Base-by-base conservation (phyloP, 2,888 invertebrate genomes). In the Apotomis betuletana region DNA sequence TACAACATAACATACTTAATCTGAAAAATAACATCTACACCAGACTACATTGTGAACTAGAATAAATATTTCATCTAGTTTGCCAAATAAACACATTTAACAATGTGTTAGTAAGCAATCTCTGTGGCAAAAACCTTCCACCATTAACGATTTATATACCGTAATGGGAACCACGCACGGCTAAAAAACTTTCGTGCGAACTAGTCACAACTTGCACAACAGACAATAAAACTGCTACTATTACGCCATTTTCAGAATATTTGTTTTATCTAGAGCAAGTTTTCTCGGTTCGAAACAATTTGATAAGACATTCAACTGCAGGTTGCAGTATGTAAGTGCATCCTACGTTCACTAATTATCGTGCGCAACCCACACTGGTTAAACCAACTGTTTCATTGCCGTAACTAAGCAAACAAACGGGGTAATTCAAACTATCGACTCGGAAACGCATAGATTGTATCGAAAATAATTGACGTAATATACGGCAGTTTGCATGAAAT, bases 401-500 rank as follows among this genome's bases (percentile, higher is more conserved):
- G 67, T 73, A 57, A 67, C 63, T 69, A 67, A 65, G 75, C 79
- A 81, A 81, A 82, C 80, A 81, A 84, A 82, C 78, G 76, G 77
- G 71, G 75, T 74, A 77, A 77, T 81, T 84, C 82, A 80, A 83
- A 86, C 84, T 84, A 85, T 82, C 78, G 80, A 83, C 77, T 77
- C 74, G 77, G 77, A 78, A 82, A 79, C 80, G 74, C 74, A 78
- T 83, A 86, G 87, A 89, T 88, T 80, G 78, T 85, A 90, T 88
- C 88, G 78, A 78, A 68, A 84, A 83, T 88, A 87, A 89, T 87
- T 85, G 85, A 85, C 83, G 83, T 85, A 85, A 84, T 84, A 81
- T 76, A 76, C 78, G 82, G 84, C 83, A 81, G 85, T 91, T 91
- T 90, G 89, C 91, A 91, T 91, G 85, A 89, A 90, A 91, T 91